Percentiles rank a stretch among this genome's conserved stretches.
Conservation (phyloP, 2,113 vertebrate species). For the Siphamia tubifer region DNA sequence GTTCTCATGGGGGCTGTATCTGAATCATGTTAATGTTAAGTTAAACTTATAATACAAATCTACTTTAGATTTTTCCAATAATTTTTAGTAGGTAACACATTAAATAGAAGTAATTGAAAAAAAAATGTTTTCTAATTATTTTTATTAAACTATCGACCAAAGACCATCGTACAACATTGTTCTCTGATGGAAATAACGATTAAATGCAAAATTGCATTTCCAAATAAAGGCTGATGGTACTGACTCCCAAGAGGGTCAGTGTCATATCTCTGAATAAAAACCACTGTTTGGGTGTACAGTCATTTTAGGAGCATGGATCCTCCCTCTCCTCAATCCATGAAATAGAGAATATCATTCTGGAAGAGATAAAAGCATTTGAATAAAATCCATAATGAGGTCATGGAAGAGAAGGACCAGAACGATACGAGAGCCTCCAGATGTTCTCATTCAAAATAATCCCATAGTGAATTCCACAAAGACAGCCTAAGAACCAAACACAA, state of each 20-base stretch:
- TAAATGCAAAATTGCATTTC: not conserved
- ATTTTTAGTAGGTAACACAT: too few relatives aligned
- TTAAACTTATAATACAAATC: not conserved
- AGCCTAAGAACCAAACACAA: slow-evolving; percentile 14
- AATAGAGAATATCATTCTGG: slow-evolving; percentile 17
- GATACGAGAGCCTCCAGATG: slow-evolving; percentile 55
- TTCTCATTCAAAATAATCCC: slow-evolving; percentile 49
- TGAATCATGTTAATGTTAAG: not conserved
- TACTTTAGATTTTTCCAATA: not conserved
- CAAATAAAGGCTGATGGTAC: not conserved
- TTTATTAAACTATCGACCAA: not conserved
- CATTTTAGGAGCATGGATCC: slow-evolving; percentile 7
- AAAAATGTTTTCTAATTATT: too few relatives aligned
- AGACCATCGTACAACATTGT: not conserved
- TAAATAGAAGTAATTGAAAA: too few relatives aligned
- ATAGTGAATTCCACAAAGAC: slow-evolving; percentile 42
- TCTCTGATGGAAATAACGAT: not conserved
- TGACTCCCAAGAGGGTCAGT: not conserved
- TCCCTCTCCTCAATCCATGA: not conserved
- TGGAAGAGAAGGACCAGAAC: slow-evolving; percentile 13
- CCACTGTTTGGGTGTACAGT: not conserved
- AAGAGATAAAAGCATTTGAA: slow-evolving; percentile 30
- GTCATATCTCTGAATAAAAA: slow-evolving; percentile 1
- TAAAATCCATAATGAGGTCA: slow-evolving; percentile 49
- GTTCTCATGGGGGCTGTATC: not conserved